Evolutionary conservation across 2,113 vertebrate species (phyloP).

Genomic region (Gila orcuttii): DNA sequence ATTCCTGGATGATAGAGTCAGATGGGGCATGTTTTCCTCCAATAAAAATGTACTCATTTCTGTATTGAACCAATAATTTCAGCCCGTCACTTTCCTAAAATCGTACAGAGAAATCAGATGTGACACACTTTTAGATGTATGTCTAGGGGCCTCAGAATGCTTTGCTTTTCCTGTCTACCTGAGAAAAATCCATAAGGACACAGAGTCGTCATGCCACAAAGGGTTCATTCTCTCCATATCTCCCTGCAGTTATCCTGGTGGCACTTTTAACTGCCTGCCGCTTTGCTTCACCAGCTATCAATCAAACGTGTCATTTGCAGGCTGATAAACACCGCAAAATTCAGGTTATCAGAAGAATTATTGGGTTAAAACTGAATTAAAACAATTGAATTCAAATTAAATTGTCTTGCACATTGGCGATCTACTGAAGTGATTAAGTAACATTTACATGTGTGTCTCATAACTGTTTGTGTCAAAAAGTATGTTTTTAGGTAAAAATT

Average conservation of each 20-base stretch:
- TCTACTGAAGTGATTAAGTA: too few relatives aligned
- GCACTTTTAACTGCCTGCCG: constrained; percentile 55
- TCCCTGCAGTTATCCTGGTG: constrained; percentile 58
- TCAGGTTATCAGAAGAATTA: constrained; percentile 63
- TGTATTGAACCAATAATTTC: constrained; percentile 37
- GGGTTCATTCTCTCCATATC: constrained; percentile 49
- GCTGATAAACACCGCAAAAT: constrained; percentile 68
- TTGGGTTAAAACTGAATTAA: constrained; percentile 63
- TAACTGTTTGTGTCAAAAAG: too few relatives aligned
- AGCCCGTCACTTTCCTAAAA: background rate
- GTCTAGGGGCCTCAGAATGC: constrained; percentile 13
- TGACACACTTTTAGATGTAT: constrained; percentile 15
- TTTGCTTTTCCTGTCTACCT: constrained; percentile 41
- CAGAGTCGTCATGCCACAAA: constrained; percentile 44
- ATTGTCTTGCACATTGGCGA: background rate
- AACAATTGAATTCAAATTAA: constrained; percentile 61
- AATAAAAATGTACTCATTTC: constrained; percentile 47
- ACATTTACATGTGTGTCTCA: too few relatives aligned
- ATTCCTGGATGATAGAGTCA: constrained; percentile 56
- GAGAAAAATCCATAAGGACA: constrained; percentile 38
- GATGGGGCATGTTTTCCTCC: constrained; percentile 47
- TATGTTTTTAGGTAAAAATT: too few relatives aligned
- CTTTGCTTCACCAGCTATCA: constrained; percentile 49
- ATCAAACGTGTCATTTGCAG: constrained; percentile 60
- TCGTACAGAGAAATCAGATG: background rate